Percentiles rank a stretch among this genome's conserved stretches.
Evolutionary conservation across 1,140 invertebrate genomes (phyloP).

Genomic region (Drosophila burlai): DNA sequence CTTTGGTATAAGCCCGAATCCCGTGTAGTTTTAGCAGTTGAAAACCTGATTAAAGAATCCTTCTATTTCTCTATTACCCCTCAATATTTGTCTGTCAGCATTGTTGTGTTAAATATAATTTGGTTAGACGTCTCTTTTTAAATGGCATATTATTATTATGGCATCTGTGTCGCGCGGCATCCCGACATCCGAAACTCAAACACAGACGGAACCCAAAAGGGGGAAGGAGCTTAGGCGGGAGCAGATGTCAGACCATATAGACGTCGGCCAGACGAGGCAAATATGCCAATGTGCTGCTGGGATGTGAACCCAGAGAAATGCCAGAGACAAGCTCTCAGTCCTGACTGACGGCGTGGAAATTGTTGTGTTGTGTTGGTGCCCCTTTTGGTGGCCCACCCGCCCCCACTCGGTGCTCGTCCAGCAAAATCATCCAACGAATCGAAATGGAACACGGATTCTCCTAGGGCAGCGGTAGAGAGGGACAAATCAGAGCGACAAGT

Average conservation of each 20-base stretch:
- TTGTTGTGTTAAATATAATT: conserved; percentile 4
- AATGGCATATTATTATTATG: conserved; percentile 26
- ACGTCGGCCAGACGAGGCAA: conserved; percentile 55
- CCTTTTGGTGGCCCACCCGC: background rate
- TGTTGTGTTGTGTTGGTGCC: conserved; percentile 1
- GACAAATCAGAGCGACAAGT: conserved; percentile 66
- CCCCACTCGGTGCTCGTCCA: conserved; percentile 4
- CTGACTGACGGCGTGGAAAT: conserved; percentile 16
- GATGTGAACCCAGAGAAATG: conserved; percentile 30
- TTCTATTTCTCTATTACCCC: background rate
- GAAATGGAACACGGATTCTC: conserved; percentile 26
- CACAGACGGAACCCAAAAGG: conserved; percentile 1
- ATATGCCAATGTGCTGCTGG: conserved; percentile 52
- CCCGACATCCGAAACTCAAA: conserved; percentile 18
- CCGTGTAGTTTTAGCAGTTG: background rate
- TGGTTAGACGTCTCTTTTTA: conserved; percentile 3
- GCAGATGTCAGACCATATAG: conserved; percentile 56
- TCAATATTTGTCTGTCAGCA: background rate
- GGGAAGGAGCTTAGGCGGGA: background rate
- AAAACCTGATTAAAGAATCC: background rate
- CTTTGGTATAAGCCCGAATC: too few species aligned
- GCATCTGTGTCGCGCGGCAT: conserved; percentile 2
- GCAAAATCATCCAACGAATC: conserved; percentile 27
- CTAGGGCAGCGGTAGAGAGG: conserved; percentile 13
- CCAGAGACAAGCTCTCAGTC: conserved; percentile 21